Evolutionary conservation across 2,888 invertebrate genomes (phyloP), one percentile per base, ranked within the genome.

Genomic region (Papilio protenor): DNA sequence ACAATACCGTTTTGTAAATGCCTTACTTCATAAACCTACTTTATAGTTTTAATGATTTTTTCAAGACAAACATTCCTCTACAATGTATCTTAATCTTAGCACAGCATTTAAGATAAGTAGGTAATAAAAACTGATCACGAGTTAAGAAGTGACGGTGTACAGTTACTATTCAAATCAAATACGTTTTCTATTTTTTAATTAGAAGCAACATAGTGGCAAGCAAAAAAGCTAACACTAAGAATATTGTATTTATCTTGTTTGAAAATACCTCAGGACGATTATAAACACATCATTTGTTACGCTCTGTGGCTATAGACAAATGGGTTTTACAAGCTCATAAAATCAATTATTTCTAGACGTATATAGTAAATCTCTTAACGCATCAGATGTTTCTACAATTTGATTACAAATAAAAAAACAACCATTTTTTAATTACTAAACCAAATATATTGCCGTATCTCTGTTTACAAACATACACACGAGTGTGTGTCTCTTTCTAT

Each of bases 41-140:
- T 49, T 14, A 16, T 16, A n/a, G n/a, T 55, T 55, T 55, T 55
- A 55, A 55, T 49, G 49, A 49, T 2, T 61, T 61, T 33, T 14
- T 61, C 3, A 70, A 47, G 70, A n/a, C 2, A 47, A 21, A 49
- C 49, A 21, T 40, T 14, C 47, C 49, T 74, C 47, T 47, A 27
- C 10, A 59, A 64, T 74, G 64, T 64, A 47, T 64, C 64, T 49
- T 64, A 64, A 74, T 74, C 49, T 49, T 45, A 79, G 70, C 61
- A 69, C 49, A 73, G 78, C 75, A 71, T 75, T 61, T 66, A 75
- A 52, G 64, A 33, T 66, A 75, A 75, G 61, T 52, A 27, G 49
- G 21, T 21, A 75, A 74, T 74, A 75, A 75, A 75, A 75, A 40
- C 33, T 21, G n/a, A 66, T 75, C 75, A 75, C 66, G 75, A 75